Base-by-base conservation (phyloP, 2,888 invertebrate species). In the Orchesellides sinensis region DNA sequence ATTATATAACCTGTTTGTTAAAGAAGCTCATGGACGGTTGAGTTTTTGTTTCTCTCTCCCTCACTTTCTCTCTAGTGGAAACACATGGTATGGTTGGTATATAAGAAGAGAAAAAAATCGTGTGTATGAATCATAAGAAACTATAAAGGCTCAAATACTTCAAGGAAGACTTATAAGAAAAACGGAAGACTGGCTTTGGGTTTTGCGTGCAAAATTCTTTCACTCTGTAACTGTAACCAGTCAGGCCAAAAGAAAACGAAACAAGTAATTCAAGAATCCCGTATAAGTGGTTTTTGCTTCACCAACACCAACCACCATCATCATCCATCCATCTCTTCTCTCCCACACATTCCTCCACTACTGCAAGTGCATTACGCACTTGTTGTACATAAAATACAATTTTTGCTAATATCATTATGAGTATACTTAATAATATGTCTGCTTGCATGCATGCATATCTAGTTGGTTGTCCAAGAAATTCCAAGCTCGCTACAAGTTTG, bases 261-360 rank as follows among this genome's bases (percentile, higher is more conserved):
- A 63, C 70, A 66, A 81, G 61, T 73, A 81, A 81, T 81, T 81
- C 68, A 81, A 68, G 74, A 81, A 81, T 81, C 81, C 74, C 74
- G 69, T 69, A 81, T 69, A 68, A 81, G 74, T 68, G 69, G 66
- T 73, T 63, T 80, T 68, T 65, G 19, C 59, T 23, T n/a, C 40
- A 52, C 27, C 70, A 59, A 40, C 47, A 47, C 17, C 45, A 32
- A 6, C 29, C 68, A 17, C 6, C 52, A 56, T 59, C 77, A 52
- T 77, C 78, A 61, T 81, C 35, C 70, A 74, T 81, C 59, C 68
- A 68, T 77, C 68, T 75, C 68, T 23, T 21, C n/a, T 17, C 21
- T 4, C 8, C n/a, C n/a, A n/a, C n/a, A n/a, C n/a, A n/a, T n/a
- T n/a, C n/a, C n/a, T n/a, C n/a, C n/a, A n/a, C 2, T 10, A 14